phyloP scores from a whole-genome alignment of 2,797 vertebrate species.

The Chloroceryle amazona region DNA sequence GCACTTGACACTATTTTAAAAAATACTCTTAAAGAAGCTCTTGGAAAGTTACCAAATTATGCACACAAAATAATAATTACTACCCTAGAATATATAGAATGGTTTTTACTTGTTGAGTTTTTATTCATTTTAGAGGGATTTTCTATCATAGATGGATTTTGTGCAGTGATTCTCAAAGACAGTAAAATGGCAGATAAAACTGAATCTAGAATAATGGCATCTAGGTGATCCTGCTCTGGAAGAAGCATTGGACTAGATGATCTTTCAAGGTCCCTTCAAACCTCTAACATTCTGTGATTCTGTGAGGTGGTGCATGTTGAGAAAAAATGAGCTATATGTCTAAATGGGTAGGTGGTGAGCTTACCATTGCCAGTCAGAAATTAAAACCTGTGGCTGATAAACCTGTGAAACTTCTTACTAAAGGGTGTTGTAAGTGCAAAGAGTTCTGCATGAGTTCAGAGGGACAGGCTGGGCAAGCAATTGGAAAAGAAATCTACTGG shows the following conservation, averaged over 20 bases:
- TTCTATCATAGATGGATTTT: neutral
- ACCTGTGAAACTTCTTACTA: neutral
- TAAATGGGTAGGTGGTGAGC: neutral
- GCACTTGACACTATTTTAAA: neutral
- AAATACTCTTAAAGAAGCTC: neutral
- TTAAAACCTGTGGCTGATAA: neutral
- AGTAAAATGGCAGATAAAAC: neutral
- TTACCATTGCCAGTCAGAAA: neutral
- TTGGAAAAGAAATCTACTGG: neutral
- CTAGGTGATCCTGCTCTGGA: too few species aligned
- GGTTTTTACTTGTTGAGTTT: rapidly evolving
- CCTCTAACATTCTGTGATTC: too few species aligned
- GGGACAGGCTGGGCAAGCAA: neutral
- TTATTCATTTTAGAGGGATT: neutral
- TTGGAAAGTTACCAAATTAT: neutral
- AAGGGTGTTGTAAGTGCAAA: neutral
- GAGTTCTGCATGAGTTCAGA: neutral
- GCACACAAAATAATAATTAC: neutral
- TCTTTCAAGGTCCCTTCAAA: too few species aligned
- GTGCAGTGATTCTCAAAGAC: neutral
- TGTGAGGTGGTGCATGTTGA: neutral
- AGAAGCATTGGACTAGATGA: too few species aligned
- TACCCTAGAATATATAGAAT: neutral
- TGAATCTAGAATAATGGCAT: neutral
- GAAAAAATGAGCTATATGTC: neutral